Base-by-base conservation (phyloP, 2,113 vertebrate genomes). In the Dipodomys ordii region DNA sequence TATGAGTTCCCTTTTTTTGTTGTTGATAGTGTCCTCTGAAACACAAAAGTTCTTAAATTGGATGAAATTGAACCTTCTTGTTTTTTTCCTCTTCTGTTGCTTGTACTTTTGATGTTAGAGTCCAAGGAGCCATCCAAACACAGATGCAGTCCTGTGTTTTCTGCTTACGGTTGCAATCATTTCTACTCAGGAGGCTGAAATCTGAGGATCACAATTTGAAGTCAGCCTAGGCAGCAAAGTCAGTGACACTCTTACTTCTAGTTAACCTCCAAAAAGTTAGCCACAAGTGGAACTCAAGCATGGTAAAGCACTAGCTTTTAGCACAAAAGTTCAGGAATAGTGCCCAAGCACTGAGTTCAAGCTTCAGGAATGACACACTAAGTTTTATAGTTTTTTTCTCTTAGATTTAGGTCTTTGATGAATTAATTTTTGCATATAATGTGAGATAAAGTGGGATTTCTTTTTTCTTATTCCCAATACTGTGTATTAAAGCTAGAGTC, bases 1-100 rank as follows among this genome's bases (percentile, higher is more conserved):
- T 90, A 1, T 83, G 60, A 8, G 12, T 81, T 69, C 23, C 83
- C 22, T 78, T 93, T 80, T 87, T 18, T 79, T 87, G 30, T 84
- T 87, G 30, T 84, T 69, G 60, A 25, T 91, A 7, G 46, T 86
- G 2, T 60, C 44, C 39, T 91, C 71, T 78, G 60, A 79, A 95
- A 83, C 20, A 78, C 46, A 67, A n/a, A 87, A 65, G 71, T 71
- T 80, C 39, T 60, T 87, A 62, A 93, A 94, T 95, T 95, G 74
- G 39, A 60, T 94, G 27, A 87, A 93, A 71, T 82, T 6, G 13
- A 73, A 4, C 28, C 74, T 92, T 64, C 28, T 3, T 71, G 32
- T 39, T 9, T 65, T 20, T 49, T 72, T 60, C 49, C 32, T 39
- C 22, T 86, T 68, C 71, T 49, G 27, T 77, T 87, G 57, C 44